A percentile compares a stretch with the other conserved stretches of the same genome.
These are phyloP conservation scores for Drosophila parvula DNA, from an alignment of 1,140 invertebrate species.

Conservation along the genomic window DNA sequence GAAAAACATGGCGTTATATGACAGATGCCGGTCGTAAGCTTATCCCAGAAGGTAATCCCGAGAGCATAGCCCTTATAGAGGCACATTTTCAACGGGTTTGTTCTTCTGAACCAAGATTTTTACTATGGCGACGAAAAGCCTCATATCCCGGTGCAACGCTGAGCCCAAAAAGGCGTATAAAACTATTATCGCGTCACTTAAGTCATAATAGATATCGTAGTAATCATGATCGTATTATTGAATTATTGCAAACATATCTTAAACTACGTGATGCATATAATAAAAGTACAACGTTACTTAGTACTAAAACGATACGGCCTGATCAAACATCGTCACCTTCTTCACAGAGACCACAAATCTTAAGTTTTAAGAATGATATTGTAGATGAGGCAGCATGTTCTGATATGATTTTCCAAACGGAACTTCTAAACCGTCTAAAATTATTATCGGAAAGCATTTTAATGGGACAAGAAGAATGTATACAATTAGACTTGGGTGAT, in stretches of 20 bases:
- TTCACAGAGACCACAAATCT: constrained; percentile 49
- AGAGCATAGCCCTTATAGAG: constrained; percentile 91
- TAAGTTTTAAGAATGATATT: constrained; percentile 4
- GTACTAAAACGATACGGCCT: constrained; percentile 70
- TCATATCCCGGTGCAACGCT: constrained; percentile 89
- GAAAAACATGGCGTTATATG: constrained; percentile 96
- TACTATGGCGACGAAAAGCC: constrained; percentile 90
- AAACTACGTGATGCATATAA: constrained; percentile 64
- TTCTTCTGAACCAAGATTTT: constrained; percentile 89
- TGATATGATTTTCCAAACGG: neutral
- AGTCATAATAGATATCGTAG: constrained; percentile 32
- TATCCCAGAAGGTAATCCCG: constrained; percentile 90
- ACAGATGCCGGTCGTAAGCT: constrained; percentile 93
- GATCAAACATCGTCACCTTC: constrained; percentile 75
- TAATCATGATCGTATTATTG: constrained; percentile 60
- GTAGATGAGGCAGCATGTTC: neutral
- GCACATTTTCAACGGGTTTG: constrained; percentile 93
- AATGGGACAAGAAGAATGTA: neutral
- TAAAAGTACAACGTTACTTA: constrained; percentile 67
- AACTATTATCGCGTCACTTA: constrained; percentile 80
- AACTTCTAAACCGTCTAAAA: constrained; percentile 47
- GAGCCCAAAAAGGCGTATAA: constrained; percentile 84
- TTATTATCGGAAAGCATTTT: constrained; percentile 21
- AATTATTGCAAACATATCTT: constrained; percentile 67
- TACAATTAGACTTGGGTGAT: constrained; percentile 32